Evolutionary conservation across 1,140 invertebrate species (phyloP), one percentile per base, ranked within the genome.

Genomic region (Hyles vespertilio): DNA sequence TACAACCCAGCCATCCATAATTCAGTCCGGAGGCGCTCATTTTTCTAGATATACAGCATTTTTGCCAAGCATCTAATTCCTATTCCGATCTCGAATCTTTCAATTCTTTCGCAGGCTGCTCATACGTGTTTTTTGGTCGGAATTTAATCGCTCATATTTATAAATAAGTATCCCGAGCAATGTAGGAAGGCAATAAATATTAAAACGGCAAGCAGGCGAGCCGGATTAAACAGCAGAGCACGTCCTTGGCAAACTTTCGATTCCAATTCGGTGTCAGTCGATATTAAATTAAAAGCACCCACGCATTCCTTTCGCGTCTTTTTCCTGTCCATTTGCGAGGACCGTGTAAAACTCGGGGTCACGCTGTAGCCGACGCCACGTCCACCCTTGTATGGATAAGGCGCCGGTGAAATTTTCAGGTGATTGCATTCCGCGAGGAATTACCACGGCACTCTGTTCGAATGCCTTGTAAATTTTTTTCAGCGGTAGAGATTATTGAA

Each of bases 281-380:
- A 86, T 87, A 89, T 89, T 89, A 87, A 89, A 89, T 89, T 89
- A 89, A 87, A 87, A 84, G 82, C 78, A 82, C 81, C 84, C 82
- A 85, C 81, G 82, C 82, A 88, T 87, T 87, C 85, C 79, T 77
- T 58, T 62, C 84, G 84, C 85, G 79, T 85, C 82, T 88, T 88
- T 88, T 88, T 87, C 85, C 85, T 88, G 85, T 88, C 85, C 85
- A 88, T 88, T 88, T 88, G 84, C 82, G 78, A 87, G 81, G 84
- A 78, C 82, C 81, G 78, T 84, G 82, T 84, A 84, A 77, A 79
- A 77, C 70, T 69, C 76, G 74, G 79, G 81, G 81, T 87, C 84
- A 83, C 80, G 82, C 32, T 72, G 51, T 57, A 65, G 58, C 63
- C 71, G 67, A 76, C 61, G 70, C 67, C 71, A 63, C 61, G 52